phyloP scores from a whole-genome alignment of 2,797 vertebrate species.

The Tympanoctomys barrerae region DNA sequence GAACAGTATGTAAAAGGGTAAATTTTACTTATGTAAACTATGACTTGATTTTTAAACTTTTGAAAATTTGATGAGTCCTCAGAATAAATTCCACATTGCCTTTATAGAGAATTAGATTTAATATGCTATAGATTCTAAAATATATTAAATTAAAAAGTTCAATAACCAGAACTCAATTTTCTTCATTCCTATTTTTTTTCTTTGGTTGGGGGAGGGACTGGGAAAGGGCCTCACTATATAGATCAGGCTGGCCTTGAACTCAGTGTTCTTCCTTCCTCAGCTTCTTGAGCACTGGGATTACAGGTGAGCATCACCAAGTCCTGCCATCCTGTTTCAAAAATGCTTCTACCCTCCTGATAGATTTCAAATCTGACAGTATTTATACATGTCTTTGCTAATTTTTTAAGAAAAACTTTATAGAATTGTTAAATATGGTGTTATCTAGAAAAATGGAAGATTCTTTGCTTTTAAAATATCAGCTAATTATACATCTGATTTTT shows the following conservation, averaged over 20 bases:
- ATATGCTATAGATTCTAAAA: not conserved
- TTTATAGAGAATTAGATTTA: not conserved
- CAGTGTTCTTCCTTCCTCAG: not conserved
- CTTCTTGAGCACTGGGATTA: not conserved
- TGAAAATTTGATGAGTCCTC: not conserved
- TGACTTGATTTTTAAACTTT: not conserved
- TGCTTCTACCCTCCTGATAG: not conserved
- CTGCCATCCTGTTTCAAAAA: not conserved
- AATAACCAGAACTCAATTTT: not conserved
- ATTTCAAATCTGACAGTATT: slow-evolving; percentile 6
- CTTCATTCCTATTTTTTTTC: not conserved
- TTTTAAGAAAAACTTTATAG: not conserved
- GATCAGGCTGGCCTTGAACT: not conserved
- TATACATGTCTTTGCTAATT: slow-evolving; percentile 35
- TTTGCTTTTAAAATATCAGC: not conserved
- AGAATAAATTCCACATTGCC: not conserved
- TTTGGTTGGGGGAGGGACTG: no score
- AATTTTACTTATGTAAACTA: not conserved
- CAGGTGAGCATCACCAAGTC: not conserved
- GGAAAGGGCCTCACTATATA: not conserved
- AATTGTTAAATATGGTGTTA: slow-evolving; percentile 17
- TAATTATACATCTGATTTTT: slow-evolving; percentile 26
- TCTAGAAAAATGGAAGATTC: slow-evolving; percentile 4
- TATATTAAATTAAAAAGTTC: not conserved
- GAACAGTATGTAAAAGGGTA: not conserved